These are phyloP conservation scores for Erythrocercus mccallii DNA, from an alignment of 2,113 vertebrate genomes.

Conservation along the genomic window DNA sequence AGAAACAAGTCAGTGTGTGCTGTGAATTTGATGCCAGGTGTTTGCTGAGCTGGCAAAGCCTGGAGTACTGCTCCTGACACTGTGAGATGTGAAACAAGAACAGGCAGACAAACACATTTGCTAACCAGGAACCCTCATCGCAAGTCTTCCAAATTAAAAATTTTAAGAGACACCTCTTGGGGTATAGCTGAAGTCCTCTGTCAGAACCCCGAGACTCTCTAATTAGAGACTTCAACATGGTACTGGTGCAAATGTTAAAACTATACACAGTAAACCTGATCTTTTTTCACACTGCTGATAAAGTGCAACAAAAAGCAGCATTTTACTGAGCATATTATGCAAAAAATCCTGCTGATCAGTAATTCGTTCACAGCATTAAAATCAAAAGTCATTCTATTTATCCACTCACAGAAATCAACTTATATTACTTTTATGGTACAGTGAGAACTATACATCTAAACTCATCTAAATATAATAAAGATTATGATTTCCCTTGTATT, in stretches of 20 bases:
- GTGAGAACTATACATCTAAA: background rate
- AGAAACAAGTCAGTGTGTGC: background rate
- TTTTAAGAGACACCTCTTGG: background rate
- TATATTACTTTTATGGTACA: background rate
- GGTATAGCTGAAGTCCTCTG: background rate
- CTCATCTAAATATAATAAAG: background rate
- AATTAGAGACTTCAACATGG: slow-evolving; percentile 10
- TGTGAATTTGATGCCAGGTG: background rate
- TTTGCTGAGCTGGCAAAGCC: slow-evolving; percentile 13
- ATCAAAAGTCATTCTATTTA: background rate
- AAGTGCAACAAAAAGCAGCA: background rate
- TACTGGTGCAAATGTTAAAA: background rate
- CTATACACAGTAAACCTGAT: background rate
- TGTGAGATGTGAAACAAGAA: background rate
- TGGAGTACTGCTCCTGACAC: background rate
- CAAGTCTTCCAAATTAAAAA: background rate
- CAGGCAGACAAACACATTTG: background rate
- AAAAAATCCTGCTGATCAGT: background rate
- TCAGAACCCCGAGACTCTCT: slow-evolving; percentile 11
- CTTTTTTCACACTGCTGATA: background rate
- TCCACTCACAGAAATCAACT: background rate
- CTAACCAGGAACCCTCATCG: background rate
- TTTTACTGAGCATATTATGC: background rate
- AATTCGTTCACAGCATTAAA: background rate
- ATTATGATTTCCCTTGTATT: background rate